phyloP scores from a whole-genome alignment of 2,113 vertebrate species.

The Cinclus mexicanus region DNA sequence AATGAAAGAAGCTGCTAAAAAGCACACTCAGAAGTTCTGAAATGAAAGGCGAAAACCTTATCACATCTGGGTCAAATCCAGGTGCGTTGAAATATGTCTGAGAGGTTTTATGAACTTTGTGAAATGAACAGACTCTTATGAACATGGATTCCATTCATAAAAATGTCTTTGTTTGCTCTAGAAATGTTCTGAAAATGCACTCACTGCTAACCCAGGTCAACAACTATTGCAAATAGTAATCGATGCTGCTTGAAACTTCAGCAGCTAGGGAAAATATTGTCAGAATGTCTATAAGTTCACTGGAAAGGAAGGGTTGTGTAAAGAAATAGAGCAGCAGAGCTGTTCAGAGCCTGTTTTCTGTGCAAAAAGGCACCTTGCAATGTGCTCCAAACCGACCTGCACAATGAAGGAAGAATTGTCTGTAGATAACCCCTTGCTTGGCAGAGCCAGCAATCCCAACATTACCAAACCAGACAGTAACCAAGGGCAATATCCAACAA shows the following conservation, averaged over 20 bases:
- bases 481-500: rapidly evolving
- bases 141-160: background rate
- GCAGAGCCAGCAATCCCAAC: background rate
- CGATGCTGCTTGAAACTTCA: background rate
- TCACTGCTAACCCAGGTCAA: background rate
- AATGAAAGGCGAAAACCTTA: background rate
- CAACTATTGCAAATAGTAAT: background rate
- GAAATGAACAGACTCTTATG: background rate
- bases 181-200: background rate
- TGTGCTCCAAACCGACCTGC: background rate
- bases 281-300: background rate
- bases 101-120: background rate
- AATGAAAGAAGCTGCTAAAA: background rate
- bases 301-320: background rate
- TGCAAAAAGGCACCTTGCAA: background rate
- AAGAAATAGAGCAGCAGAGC: background rate
- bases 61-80: background rate
- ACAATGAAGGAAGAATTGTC: background rate
- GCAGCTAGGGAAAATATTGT: background rate
- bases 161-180: background rate
- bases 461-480: background rate
- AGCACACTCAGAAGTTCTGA: background rate
- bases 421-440: background rate
- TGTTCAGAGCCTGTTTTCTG: background rate
- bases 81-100: background rate